phyloP scores from a whole-genome alignment of 2,113 vertebrate genomes.

The Tapirus terrestris region DNA sequence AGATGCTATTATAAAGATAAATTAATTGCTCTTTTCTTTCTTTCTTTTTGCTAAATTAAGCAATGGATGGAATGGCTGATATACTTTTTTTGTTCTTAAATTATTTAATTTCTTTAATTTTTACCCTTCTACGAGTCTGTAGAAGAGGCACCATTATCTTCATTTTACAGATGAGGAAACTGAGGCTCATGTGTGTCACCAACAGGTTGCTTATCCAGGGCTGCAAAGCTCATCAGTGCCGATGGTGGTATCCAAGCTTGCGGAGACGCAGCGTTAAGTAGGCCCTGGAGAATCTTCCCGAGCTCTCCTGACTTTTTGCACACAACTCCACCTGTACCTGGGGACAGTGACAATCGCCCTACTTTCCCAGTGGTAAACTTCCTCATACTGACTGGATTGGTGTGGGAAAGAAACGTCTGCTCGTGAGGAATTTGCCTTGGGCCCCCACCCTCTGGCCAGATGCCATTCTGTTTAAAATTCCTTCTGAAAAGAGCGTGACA shows the following conservation, averaged over 20 bases:
- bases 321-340: not conserved
- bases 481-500: slow-evolving; percentile 32
- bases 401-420: slow-evolving; percentile 46
- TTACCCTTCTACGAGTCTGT: not conserved
- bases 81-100: not conserved
- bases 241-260: not conserved
- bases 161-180: not conserved
- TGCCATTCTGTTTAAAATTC: slow-evolving; percentile 64
- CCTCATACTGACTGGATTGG: not conserved
- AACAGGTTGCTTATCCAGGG: not conserved
- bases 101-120: not conserved
- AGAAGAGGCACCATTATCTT: not conserved
- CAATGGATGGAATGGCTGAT: not conserved
- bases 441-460: not conserved
- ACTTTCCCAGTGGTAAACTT: slow-evolving; percentile 19
- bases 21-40: not conserved
- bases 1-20: not conserved
- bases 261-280: not conserved
- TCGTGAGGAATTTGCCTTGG: not conserved
- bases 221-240: not conserved
- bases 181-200: not conserved
- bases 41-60: slow-evolving; percentile 4
- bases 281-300: not conserved
- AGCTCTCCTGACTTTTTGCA: not conserved
- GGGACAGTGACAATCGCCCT: not conserved